phyloP scores from a whole-genome alignment of 2,113 vertebrate genomes.

The Illadopsis cleaveri region DNA sequence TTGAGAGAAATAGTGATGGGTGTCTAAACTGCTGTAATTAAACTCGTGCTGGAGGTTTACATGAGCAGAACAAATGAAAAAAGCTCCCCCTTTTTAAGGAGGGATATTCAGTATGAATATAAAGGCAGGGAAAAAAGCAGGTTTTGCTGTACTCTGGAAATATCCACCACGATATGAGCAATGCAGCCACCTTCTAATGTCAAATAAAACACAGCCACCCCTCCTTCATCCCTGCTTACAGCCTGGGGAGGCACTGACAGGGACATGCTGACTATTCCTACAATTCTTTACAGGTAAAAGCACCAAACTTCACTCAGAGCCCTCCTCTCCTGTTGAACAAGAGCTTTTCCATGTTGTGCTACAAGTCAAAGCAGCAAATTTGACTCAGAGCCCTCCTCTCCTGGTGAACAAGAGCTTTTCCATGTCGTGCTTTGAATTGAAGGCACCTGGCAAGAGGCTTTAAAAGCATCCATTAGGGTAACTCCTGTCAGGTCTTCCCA shows the following conservation, averaged over 20 bases:
- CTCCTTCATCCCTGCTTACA: fast-evolving
- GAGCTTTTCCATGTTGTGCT: neutral
- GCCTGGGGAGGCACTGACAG: neutral
- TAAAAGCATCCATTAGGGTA: neutral
- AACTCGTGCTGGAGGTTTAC: neutral
- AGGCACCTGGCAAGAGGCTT: neutral
- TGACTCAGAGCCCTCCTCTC: neutral
- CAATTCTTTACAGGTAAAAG: neutral
- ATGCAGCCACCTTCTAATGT: neutral
- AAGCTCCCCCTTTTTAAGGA: neutral
- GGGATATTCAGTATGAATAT: neutral
- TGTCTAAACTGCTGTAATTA: neutral
- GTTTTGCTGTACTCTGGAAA: neutral
- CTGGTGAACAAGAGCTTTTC: neutral
- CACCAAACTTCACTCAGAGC: neutral
- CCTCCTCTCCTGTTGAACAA: neutral
- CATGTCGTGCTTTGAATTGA: neutral
- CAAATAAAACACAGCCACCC: neutral
- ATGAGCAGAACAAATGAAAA: neutral
- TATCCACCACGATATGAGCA: fast-evolving
- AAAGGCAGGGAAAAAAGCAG: neutral
- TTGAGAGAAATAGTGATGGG: neutral
- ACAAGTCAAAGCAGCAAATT: neutral
- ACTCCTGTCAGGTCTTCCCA: neutral
- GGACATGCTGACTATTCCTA: neutral